Evolutionary conservation across 2,113 vertebrate genomes (phyloP), one percentile per base, ranked within the genome.

Genomic region (Sinocyclocheilus rhinocerous): DNA sequence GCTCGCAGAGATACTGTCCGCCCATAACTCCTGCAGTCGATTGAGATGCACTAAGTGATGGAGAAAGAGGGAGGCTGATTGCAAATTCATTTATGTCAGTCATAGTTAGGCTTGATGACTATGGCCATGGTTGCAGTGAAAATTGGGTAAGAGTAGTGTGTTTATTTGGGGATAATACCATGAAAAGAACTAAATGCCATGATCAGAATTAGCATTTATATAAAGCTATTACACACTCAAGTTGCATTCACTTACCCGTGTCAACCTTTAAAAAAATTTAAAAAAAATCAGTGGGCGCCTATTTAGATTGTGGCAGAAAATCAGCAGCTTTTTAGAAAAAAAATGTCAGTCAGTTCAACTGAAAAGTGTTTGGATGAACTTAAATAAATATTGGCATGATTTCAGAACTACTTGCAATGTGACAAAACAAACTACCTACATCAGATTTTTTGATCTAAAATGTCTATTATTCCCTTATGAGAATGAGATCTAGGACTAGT

Each of bases 1-100:
- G 26, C 57, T 87, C n/a, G 22, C 29, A 84, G 76, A 88, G 77
- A 52, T 78, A 36, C 72, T 61, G 84, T 90, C 89, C 81, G 59
- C 87, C 77, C 81, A 83, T 61, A 85, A 72, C 86, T 69, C 55
- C 50, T 77, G 10, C 75, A 18, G 24, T 82, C 50, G 6, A 89
- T 79, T 87, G 72, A 85, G 81, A 65, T 76, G 10, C 33, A 20
- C n/a, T 39, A 48, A 84, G 67, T 63, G 24, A 52, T 13, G 3
- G 24, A 52, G 57, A 55, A 69, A 84, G 81, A 55, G 61, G 69
- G 76, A 63, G 81, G 20, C n/a, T 85, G 59, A 88, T 86, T 89
- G 86, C 33, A 20, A 55, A 55, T 81, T 76, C 61, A 45, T 84
- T 88, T 24, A 57, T 78, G 57, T 75, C 45, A 84, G 24, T 85